Base-by-base conservation (phyloP, 2,888 invertebrate species). In the Luperina nickerlii region DNA sequence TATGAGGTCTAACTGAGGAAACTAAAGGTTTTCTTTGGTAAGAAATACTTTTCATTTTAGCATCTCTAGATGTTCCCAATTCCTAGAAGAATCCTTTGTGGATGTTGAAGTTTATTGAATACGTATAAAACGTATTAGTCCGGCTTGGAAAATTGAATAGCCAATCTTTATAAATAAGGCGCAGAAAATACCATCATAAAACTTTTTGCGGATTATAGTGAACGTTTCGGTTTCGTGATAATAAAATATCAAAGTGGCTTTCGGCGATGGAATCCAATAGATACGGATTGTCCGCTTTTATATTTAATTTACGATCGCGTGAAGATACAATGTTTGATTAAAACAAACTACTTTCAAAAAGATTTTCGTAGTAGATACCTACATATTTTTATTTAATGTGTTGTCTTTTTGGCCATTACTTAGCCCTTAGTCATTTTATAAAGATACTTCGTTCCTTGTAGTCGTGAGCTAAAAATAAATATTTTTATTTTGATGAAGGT, bases 271-370 rank as follows among this genome's bases (percentile, higher is more conserved):
- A 67, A 71, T 71, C 38, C 20, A 32, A 67, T 70, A 66, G 70
- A 86, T 74, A 76, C n/a, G 51, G 32, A 57, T 73, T 65, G 79
- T 62, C 79, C 67, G 74, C 60, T 68, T 76, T 75, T 78, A 57
- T 76, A 57, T 74, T 75, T 24, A 54, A 24, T 86, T 86, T 68
- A 79, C 84, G 87, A 69, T 87, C 80, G 79, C 79, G 51, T 87
- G 74, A 67, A 42, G 60, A 76, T 76, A 63, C 20, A 32, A 51
- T 45, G 65, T 75, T 75, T 11, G 65, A 75, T 82, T 11, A 20
- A 24, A 69, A 45, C n/a, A n/a, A 76, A 60, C 24, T 32, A 57
- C n/a, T 57, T 57, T 75, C 20, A 5, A 1, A 45, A 42, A 57
- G 13, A n/a, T 74, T 57, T 74, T 74, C 6, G 20, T 42, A 73